Percentiles rank a stretch among this genome's conserved stretches.
These are phyloP conservation scores for Meleagris gallopavo DNA, from an alignment of 2,113 vertebrate genomes.

Conservation along the genomic window DNA sequence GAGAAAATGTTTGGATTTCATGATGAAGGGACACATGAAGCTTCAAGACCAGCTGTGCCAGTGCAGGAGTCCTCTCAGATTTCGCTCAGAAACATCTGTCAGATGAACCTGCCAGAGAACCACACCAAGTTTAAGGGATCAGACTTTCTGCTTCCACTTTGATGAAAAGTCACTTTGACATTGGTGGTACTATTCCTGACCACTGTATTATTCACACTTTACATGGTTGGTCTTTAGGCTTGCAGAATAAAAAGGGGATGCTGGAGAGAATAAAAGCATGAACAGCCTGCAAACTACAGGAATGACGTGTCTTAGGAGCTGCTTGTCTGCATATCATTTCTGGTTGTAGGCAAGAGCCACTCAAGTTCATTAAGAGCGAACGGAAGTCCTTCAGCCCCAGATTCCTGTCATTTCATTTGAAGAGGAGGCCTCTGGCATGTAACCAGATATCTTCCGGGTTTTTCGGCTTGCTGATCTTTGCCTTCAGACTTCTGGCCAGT, in stretches of 20 bases:
- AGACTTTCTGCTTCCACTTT: background rate
- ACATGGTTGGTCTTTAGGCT: background rate
- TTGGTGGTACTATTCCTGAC: background rate
- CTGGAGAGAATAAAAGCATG: slow-evolving; percentile 15
- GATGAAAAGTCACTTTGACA: background rate
- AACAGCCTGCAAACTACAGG: background rate
- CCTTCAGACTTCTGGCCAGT: slow-evolving; percentile 73
- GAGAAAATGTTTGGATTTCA: slow-evolving; percentile 3
- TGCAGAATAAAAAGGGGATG: background rate
- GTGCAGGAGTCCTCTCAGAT: background rate
- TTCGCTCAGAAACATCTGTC: background rate
- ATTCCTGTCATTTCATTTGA: slow-evolving; percentile 65
- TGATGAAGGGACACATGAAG: background rate
- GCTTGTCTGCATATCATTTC: slow-evolving; percentile 36
- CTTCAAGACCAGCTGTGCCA: background rate
- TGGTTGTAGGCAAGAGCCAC: slow-evolving; percentile 54
- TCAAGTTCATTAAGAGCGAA: slow-evolving; percentile 55
- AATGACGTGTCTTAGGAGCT: slow-evolving; percentile 27
- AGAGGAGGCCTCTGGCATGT: slow-evolving; percentile 72
- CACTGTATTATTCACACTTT: background rate
- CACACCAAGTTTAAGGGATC: background rate
- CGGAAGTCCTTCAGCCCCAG: slow-evolving; percentile 63
- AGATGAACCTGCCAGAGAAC: background rate
- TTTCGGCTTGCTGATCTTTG: slow-evolving; percentile 69
- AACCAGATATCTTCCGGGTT: slow-evolving; percentile 72